These are phyloP conservation scores for Nannospalax galili DNA, from an alignment of 2,113 vertebrate genomes.

Conservation along the genomic window DNA sequence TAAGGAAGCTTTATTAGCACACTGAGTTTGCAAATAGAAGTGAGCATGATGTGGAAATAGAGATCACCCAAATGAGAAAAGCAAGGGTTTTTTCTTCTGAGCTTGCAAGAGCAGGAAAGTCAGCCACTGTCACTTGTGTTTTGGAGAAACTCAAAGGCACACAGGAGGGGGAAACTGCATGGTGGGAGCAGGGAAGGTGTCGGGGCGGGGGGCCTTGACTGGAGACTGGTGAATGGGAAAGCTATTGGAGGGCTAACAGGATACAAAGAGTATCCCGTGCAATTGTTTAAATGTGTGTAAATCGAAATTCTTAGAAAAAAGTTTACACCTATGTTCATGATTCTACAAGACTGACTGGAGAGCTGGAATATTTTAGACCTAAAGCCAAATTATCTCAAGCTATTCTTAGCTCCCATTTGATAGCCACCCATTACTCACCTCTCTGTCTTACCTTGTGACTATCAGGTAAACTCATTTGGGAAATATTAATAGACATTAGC, in stretches of 20 bases:
- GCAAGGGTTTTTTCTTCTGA: background rate
- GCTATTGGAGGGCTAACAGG: background rate
- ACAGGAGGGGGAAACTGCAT: background rate
- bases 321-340: background rate
- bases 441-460: background rate
- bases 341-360: background rate
- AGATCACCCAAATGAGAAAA: slow-evolving; percentile 31
- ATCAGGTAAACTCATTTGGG: background rate
- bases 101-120: background rate
- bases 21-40: slow-evolving; percentile 30
- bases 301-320: background rate
- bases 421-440: background rate
- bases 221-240: background rate
- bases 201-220: too few species aligned
- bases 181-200: background rate
- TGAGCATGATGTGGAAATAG: slow-evolving; percentile 11
- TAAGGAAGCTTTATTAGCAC: background rate
- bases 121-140: background rate
- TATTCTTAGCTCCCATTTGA: background rate
- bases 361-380: background rate
- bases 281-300: background rate
- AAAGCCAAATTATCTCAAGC: background rate
- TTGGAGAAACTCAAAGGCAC: background rate
- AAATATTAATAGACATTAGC: background rate
- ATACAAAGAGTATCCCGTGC: background rate